A percentile compares a stretch with the other conserved stretches of the same genome.
Evolutionary conservation across 1,140 invertebrate genomes (phyloP).

Genomic region (Atta texana): DNA sequence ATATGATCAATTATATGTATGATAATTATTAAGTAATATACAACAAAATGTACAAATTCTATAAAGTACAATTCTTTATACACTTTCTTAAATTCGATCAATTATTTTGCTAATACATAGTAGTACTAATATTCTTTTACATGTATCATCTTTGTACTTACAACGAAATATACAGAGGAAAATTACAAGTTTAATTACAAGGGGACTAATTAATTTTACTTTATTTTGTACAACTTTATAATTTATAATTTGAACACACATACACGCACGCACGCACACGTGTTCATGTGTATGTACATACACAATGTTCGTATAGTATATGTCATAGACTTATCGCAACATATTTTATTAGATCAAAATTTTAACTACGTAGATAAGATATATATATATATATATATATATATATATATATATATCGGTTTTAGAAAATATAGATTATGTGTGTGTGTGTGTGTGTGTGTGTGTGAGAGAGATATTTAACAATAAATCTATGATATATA

Average conservation of each 20-base stretch:
- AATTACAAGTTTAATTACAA: constrained; percentile 32
- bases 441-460: too few relatives aligned
- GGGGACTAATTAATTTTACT: not conserved
- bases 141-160: constrained; percentile 34
- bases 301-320: constrained; percentile 9
- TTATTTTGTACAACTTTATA: not conserved
- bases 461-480: not conserved
- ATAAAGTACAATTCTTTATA: constrained; percentile 73
- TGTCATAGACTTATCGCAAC: not conserved
- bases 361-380: not conserved
- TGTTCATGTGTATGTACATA: not conserved
- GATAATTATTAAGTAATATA: constrained; percentile 81
- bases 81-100: constrained; percentile 65
- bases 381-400: too few relatives aligned
- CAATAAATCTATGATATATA: constrained; percentile 34
- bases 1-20: constrained; percentile 75
- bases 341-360: not conserved
- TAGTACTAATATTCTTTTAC: not conserved
- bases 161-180: constrained; percentile 47
- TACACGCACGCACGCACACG: not conserved
- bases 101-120: constrained; percentile 65
- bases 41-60: constrained; percentile 81
- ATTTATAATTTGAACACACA: not conserved
- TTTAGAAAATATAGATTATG: not conserved
- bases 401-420: not conserved